Base-by-base conservation (phyloP, 2,113 vertebrate species). In the Edolisoma coerulescens region DNA sequence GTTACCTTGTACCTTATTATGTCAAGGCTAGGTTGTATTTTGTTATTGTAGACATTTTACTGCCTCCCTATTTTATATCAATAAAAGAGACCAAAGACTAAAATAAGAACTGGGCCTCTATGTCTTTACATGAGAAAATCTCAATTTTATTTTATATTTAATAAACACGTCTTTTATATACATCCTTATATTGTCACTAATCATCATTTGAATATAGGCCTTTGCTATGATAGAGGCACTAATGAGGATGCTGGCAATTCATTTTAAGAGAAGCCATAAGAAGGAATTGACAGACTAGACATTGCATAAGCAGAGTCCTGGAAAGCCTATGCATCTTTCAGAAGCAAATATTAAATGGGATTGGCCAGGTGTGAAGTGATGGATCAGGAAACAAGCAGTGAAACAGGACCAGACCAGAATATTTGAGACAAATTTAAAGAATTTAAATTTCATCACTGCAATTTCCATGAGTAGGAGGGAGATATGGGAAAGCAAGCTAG, bases 1-100 rank as follows among this genome's bases (percentile, higher is more conserved):
- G 6, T 39, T 78, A 52, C 18, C 0, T 0, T 20, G 39, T 12
- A 61, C 3, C 1, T 78, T 76, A n/a, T 21, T 41, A 9, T 35
- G 20, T 42, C 24, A 88, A 63, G 28, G 8, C 10, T 57, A 44
- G 0, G 0, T 35, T 28, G 16, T 8, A 7, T 82, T 92, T 89
- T 50, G 11, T 37, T 59, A 32, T 5, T 65, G 13, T 4, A 61
- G 11, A 35, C 3, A 63, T 67, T 88, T 68, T 75, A 63, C 2
- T 49, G 2, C 3, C 9, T 52, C 7, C 4, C 44, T 41, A 64
- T 35, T 82, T 78, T 33, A 35, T 33, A 42, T 13, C 32, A 44
- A 53, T 57, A 35, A 53, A 39, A 75, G 9, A 54, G n/a, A 80
- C 2, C 7, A 73, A 75, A 71, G 14, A 47, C 8, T 70, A 54